Base-by-base conservation (phyloP, 2,113 vertebrate species). In the Campylomormyrus numenius region DNA sequence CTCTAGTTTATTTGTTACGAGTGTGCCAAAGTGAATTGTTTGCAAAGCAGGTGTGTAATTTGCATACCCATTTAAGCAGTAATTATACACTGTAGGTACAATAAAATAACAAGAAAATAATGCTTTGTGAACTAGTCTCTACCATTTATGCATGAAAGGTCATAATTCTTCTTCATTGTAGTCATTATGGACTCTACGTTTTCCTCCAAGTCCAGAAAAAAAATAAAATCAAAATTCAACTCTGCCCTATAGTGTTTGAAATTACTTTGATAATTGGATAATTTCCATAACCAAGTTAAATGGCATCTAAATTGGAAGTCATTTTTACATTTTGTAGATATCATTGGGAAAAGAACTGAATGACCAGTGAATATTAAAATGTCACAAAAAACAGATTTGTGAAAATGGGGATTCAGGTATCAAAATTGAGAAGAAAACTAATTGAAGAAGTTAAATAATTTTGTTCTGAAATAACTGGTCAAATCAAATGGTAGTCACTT, bases 41-140 rank as follows among this genome's bases (percentile, higher is more conserved):
- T 48, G 10, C 74, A 85, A 49, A 85, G 19, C 46, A 85, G 45
- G 42, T 85, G 83, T 46, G 21, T 85, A 85, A 85, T 85, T 85
- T 85, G 83, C 83, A 85, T 85, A 27, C 21, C 83, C 83, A 85
- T 85, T 46, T 85, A 85, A 85, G 3, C 46, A 85, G 42, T 85
- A 85, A 85, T 85, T 85, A 80, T 80, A 80, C 74, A 80, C 74
- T 42, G 74, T 80, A 80, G 83, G 46, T 49, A 9, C 46, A 49
- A 49, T 48, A n/a, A 85, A 85, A 85, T 46, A 85, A 85, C 83
- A 46, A 85, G 83, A 11, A 49, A 85, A 46, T 48, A 48, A 48
- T 48, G 19, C n/a, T 49, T n/a, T 49, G 42, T 27, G 48, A 49
- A 46, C 19, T 46, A 85, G 10, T 49, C 24, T 46, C 83, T 85